A percentile compares a stretch with the other conserved stretches of the same genome.
These are phyloP conservation scores for Marmota flaviventris DNA, from an alignment of 2,113 vertebrate genomes.

Conservation along the genomic window DNA sequence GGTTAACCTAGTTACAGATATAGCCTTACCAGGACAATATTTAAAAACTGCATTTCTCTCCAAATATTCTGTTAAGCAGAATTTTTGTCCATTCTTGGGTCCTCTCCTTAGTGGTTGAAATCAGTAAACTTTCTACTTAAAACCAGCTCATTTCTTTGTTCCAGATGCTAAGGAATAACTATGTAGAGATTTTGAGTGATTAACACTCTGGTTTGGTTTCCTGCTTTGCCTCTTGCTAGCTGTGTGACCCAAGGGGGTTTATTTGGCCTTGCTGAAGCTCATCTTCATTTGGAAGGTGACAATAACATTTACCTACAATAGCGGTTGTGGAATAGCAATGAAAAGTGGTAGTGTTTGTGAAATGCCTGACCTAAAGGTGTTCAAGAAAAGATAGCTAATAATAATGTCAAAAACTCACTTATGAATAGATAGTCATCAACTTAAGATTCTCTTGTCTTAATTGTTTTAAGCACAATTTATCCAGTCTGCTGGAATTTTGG, in stretches of 20 bases:
- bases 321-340: not conserved
- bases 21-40: not conserved
- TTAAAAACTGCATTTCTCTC: constrained; percentile 43
- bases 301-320: not conserved
- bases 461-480: constrained; percentile 3
- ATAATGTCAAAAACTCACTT: constrained; percentile 14
- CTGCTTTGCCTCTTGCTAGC: not conserved
- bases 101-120: not conserved
- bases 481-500: not conserved
- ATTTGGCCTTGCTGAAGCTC: not conserved
- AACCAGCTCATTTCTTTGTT: not conserved
- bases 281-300: not conserved
- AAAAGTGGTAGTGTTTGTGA: not conserved
- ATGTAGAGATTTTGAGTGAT: not conserved
- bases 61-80: not conserved
- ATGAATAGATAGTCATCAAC: not conserved
- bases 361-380: not conserved
- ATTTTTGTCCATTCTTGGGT: not conserved
- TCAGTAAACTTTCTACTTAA: not conserved
- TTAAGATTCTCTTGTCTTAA: not conserved
- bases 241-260: not conserved
- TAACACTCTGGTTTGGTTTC: not conserved
- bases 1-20: not conserved
- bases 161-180: not conserved
- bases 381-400: not conserved